Percentiles rank a stretch among this genome's conserved stretches.
phyloP scores from a whole-genome alignment of 1,140 invertebrate species.

The Achroia grisella region DNA sequence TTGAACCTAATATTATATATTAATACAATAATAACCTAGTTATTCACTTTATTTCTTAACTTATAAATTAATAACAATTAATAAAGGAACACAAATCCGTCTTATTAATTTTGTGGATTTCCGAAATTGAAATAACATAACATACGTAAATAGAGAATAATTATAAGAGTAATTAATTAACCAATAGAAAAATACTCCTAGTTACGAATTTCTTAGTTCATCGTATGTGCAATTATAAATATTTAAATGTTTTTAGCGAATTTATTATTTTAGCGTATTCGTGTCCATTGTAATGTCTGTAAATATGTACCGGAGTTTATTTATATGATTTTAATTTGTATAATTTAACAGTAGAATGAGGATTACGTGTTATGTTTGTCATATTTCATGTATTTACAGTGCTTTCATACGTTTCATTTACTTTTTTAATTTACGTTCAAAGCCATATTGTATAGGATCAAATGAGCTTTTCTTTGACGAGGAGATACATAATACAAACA shows the following conservation, averaged over 20 bases:
- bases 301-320: constrained; percentile 63
- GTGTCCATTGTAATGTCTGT: constrained; percentile 49
- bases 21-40: not conserved
- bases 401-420: constrained; percentile 27
- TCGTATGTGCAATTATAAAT: constrained; percentile 50
- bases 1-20: constrained; percentile 8
- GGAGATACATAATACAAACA: constrained; percentile 1
- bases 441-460: constrained; percentile 26
- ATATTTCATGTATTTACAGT: constrained; percentile 27
- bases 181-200: constrained; percentile 53
- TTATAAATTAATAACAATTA: constrained; percentile 22
- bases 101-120: constrained; percentile 59
- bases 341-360: constrained; percentile 29
- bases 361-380: constrained; percentile 30
- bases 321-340: constrained; percentile 41
- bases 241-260: constrained; percentile 58
- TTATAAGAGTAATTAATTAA: constrained; percentile 63
- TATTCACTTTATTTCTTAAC: constrained; percentile 10
- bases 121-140: constrained; percentile 43
- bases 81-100: constrained; percentile 57
- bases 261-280: constrained; percentile 57
- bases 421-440: constrained; percentile 32
- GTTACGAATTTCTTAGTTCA: constrained; percentile 53
- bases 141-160: constrained; percentile 66
- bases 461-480: constrained; percentile 27